Evolutionary conservation across 2,888 invertebrate species (phyloP), one percentile per base, ranked within the genome.

Genomic region (Cacoxenus indagator): DNA sequence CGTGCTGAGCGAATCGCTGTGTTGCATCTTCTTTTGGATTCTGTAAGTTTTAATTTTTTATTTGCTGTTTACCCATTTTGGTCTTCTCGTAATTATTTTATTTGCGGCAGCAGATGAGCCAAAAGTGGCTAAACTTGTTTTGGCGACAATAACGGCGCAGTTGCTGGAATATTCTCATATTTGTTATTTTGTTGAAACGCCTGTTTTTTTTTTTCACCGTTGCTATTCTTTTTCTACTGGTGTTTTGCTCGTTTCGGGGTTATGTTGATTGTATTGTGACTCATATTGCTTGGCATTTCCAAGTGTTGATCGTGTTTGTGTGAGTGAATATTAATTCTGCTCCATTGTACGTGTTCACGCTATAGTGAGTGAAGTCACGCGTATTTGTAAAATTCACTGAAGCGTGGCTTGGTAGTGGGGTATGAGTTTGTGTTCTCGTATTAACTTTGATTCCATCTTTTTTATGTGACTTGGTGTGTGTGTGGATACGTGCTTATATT

Each of bases 241-340:
- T 14, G 1, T 37, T 37, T 37, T 37, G 14, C 37, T 14, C 14
- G 22, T 51, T 64, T 37, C 27, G 37, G 11, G 9, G 4, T 2
- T 17, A 24, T 59, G 22, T 45, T 65, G 54, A 22, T 65, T 81
- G 76, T 78, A 76, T 78, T 82, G 84, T 84, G 85, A 84, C 82
- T 84, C 83, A 84, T 75, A 76, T 77, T 73, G 75, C 75, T 78
- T 79, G 79, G 80, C 72, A 84, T 82, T 81, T 73, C 75, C 4
- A 14, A 19, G 17, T 43, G 19, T 27, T 14, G 5, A 8, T 17
- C 11, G 57, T 45, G 45, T 45, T 14, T 31, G 61, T 11, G 55
- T n/a, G 31, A 26, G n/a, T 59, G 31, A 27, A 55, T 55, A 31
- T 59, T 59, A 59, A 59, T 59, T 59, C 6, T 24, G 45, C 43